A percentile compares a stretch with the other conserved stretches of the same genome.
Evolutionary conservation across 2,797 vertebrate genomes (phyloP).

Genomic region (Megalops cyprinoides): DNA sequence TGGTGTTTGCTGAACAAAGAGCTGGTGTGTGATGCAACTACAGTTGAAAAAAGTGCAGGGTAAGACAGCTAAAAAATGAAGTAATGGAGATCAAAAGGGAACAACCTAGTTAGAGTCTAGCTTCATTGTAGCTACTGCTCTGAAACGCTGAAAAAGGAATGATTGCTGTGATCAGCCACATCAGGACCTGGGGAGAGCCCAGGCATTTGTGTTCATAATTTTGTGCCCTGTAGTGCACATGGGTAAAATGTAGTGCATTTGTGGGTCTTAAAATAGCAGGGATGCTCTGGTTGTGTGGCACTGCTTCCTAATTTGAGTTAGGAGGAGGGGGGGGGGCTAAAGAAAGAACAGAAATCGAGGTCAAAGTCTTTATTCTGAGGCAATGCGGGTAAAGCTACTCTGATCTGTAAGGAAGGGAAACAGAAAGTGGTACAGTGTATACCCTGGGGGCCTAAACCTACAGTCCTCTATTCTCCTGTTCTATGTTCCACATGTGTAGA

Average conservation of each 20-base stretch:
- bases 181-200: too few species aligned
- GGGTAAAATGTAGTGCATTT: too few species aligned
- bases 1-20: not conserved
- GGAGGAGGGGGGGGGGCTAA: not conserved
- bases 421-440: not conserved
- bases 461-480: not conserved
- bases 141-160: not conserved
- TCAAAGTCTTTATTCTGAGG: not conserved
- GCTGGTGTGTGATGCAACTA: too few species aligned
- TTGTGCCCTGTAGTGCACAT: too few species aligned
- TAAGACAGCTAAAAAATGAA: not conserved
- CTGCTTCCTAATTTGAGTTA: too few species aligned
- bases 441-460: not conserved
- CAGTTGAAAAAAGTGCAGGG: too few species aligned
- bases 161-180: not conserved
- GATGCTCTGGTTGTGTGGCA: not conserved
- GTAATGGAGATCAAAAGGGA: not conserved
- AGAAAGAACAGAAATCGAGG: not conserved
- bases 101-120: not conserved
- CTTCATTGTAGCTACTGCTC: not conserved
- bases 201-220: too few species aligned
- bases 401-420: not conserved
- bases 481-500: not conserved
- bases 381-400: not conserved
- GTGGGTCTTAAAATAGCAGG: not conserved